Evolutionary conservation across 2,797 vertebrate genomes (phyloP), one percentile per base, ranked within the genome.

Genomic region (Chelonia mydas): DNA sequence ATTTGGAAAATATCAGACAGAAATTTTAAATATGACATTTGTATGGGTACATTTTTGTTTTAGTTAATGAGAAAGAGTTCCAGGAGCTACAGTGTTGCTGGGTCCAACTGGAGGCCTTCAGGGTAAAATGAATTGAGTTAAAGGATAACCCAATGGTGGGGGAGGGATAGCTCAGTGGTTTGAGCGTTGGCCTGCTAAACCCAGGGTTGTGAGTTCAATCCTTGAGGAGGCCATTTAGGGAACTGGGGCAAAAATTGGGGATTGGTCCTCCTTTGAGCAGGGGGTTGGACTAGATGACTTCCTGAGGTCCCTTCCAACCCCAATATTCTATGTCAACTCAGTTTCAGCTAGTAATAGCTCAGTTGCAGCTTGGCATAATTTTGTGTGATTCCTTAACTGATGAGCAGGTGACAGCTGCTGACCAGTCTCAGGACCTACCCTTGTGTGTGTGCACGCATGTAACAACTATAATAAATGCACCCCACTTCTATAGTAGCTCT

Each of bases 291-390:
- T 41, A 41, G 41, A 41, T 41, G 41, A 41, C 41, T 41, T 41
- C 5, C 41, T 41, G 41, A 41, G 41, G 5, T 41, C 41, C 41
- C 41, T 41, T 41, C 41, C 41, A 41, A 41, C 41, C 41, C 41
- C 41, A 41, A 41, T 41, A 41, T 41, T 5, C 41, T 41, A 5
- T 88, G 25, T 41, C 41, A 90, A 50, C 47, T 37, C 23, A 88
- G 8, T 51, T 23, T 84, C 49, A 37, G 2, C 13, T 41, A 23
- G 10, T 37, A 33, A 11, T 80, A 90, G 47, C 59, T 28, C 57
- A 51, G 21, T 74, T 1, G 0, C 2, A 0, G 83, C 0, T 0
- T 50, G 16, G 15, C 28, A 47, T 25, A 2, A 16, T 41, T 83
- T 57, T 89, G 13, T 50, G 68, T 51, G 57, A 31, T 82, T 92